A percentile compares a stretch with the other conserved stretches of the same genome.
Conservation (phyloP, 2,797 vertebrate genomes). For the Chromis chromis region DNA sequence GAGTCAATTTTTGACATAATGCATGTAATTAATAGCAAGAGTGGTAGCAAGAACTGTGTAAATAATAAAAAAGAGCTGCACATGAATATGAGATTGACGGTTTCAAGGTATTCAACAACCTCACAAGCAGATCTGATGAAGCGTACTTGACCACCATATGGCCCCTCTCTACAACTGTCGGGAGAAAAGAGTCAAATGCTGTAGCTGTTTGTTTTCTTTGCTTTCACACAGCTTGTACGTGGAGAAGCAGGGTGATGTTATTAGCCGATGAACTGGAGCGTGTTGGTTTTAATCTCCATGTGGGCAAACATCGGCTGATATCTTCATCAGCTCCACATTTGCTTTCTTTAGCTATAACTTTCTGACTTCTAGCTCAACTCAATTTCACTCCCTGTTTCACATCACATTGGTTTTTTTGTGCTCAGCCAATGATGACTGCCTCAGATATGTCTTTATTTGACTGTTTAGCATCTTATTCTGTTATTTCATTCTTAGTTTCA, state of each 20-base stretch:
- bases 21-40: too few species aligned
- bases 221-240: slow-evolving; percentile 17
- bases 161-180: not conserved
- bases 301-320: not conserved
- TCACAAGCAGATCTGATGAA: not conserved
- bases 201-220: slow-evolving; percentile 2
- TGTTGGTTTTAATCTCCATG: not conserved
- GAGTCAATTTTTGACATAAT: too few species aligned
- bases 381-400: not conserved
- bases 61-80: not conserved
- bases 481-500: slow-evolving; percentile 12
- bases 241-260: slow-evolving; percentile 3
- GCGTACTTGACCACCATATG: not conserved
- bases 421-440: not conserved
- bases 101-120: not conserved
- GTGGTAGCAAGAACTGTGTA: not conserved
- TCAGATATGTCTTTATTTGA: not conserved
- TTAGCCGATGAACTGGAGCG: slow-evolving; percentile 12
- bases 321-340: slow-evolving; percentile 25
- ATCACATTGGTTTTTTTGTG: not conserved
- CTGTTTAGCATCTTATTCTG: slow-evolving; percentile 5
- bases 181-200: not conserved
- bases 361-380: slow-evolving; percentile 3
- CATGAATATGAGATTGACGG: too few species aligned
- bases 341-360: not conserved